These are phyloP conservation scores for Atta colombica DNA, from an alignment of 1,140 invertebrate species.

Conservation along the genomic window DNA sequence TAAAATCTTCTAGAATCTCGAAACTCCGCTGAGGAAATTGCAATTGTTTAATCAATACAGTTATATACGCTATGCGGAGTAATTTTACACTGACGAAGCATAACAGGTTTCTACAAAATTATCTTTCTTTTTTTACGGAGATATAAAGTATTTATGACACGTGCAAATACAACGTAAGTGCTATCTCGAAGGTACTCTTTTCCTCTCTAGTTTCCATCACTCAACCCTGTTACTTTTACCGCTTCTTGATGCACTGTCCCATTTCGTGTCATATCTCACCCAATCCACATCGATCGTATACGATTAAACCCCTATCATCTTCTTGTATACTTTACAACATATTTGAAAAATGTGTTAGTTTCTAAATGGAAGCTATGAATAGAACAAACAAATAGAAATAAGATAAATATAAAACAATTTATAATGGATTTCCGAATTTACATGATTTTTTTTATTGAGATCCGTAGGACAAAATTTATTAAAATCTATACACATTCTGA, in stretches of 20 bases:
- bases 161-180: conserved; percentile 53
- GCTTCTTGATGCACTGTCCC: conserved; percentile 51
- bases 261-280: conserved; percentile 56
- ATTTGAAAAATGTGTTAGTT: conserved; percentile 34
- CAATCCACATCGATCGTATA: conserved; percentile 41
- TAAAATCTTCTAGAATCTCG: neutral
- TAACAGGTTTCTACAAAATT: conserved; percentile 19
- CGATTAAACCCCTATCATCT: conserved; percentile 52
- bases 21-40: neutral
- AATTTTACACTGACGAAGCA: neutral
- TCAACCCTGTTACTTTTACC: conserved; percentile 33
- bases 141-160: conserved; percentile 57
- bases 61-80: neutral
- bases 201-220: conserved; percentile 50
- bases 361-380: conserved; percentile 4
- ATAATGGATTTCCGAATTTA: neutral
- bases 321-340: conserved; percentile 39
- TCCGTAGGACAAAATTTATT: neutral
- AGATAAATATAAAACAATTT: neutral
- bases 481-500: neutral
- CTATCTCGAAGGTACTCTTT: conserved; percentile 50
- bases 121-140: neutral
- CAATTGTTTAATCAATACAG: neutral
- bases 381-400: neutral
- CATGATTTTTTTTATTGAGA: neutral